phyloP scores from a whole-genome alignment of 2,113 vertebrate species.

The Chaetops frenatus region DNA sequence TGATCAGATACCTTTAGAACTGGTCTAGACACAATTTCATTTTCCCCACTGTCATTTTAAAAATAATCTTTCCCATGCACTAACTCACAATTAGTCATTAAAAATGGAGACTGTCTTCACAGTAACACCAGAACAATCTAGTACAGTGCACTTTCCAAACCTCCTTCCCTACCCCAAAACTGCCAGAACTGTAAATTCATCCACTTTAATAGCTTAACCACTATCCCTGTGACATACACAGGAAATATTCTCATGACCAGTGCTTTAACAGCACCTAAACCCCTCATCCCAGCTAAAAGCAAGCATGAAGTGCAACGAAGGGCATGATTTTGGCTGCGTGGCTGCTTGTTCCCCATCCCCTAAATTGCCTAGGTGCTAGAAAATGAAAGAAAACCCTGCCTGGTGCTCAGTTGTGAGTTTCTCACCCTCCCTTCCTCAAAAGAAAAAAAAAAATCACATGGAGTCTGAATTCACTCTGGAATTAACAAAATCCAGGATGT shows the following conservation, averaged over 20 bases:
- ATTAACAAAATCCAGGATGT: neutral
- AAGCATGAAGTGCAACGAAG: neutral
- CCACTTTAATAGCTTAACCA: neutral
- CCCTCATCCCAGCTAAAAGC: neutral
- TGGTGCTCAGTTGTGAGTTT: neutral
- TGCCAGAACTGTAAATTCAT: neutral
- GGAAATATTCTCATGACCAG: neutral
- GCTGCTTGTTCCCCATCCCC: neutral
- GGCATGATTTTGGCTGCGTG: neutral
- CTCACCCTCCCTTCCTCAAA: neutral
- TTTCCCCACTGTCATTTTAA: neutral
- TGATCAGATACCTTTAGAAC: neutral
- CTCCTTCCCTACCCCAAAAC: neutral
- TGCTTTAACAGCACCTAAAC: neutral
- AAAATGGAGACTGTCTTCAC: neutral
- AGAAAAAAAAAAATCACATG: neutral
- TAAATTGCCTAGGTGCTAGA: neutral
- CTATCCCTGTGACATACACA: neutral
- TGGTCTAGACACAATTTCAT: neutral
- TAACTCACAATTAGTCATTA: neutral
- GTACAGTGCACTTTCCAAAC: neutral
- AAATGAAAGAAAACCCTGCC: neutral
- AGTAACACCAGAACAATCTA: neutral
- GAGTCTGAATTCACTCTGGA: neutral
- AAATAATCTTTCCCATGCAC: neutral